Percentiles rank a stretch among this genome's conserved stretches.
Conservation (phyloP, 2,797 vertebrate species). For the Tragopan temminckii region DNA sequence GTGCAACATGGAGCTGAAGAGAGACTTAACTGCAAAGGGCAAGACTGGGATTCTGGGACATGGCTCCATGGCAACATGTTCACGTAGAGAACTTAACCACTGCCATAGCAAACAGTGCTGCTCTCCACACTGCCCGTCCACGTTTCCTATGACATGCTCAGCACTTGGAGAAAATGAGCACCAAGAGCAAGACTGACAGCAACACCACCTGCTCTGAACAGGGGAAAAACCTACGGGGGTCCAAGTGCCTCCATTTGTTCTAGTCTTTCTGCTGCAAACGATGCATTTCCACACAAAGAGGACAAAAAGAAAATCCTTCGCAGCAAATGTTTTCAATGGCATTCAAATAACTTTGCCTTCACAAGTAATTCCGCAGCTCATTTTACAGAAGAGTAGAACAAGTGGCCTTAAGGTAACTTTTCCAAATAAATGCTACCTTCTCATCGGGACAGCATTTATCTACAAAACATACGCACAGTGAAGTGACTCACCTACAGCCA, state of each 20-base stretch:
- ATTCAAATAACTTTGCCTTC: not conserved
- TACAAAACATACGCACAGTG: fast-evolving
- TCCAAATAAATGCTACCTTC: not conserved
- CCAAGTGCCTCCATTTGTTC: not conserved
- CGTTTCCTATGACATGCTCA: not conserved
- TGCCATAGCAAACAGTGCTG: constrained; percentile 29
- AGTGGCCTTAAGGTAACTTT: not conserved
- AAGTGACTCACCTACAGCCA: not conserved
- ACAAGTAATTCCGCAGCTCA: not conserved
- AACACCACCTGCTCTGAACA: not conserved
- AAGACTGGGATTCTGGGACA: constrained; percentile 55
- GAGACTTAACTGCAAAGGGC: constrained; percentile 60
- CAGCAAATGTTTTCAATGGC: not conserved
- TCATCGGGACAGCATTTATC: not conserved
- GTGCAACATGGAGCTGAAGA: constrained; percentile 61
- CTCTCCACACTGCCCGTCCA: not conserved
- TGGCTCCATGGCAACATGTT: constrained; percentile 47
- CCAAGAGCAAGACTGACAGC: not conserved
- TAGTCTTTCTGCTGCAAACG: not conserved
- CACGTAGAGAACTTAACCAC: constrained; percentile 34
- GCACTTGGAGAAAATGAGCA: not conserved
- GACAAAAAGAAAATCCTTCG: not conserved
- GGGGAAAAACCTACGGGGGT: not conserved
- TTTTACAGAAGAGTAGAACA: not conserved
- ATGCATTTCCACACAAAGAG: not conserved